A percentile compares a stretch with the other conserved stretches of the same genome.
These are phyloP conservation scores for Leptocoma aspasia DNA, from an alignment of 2,113 vertebrate species.

Conservation along the genomic window DNA sequence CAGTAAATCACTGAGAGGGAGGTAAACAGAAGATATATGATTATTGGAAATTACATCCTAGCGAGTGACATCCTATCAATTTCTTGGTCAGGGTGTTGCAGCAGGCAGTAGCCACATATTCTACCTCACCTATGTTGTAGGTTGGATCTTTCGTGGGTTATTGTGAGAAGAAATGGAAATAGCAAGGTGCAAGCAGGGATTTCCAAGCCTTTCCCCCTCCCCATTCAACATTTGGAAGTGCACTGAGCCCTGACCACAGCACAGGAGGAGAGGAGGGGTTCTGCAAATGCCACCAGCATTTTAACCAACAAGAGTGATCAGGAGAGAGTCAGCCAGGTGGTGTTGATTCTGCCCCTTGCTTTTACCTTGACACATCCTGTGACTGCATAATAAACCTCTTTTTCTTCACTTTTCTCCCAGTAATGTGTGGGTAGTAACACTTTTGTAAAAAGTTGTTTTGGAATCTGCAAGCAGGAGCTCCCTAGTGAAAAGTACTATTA, in stretches of 20 bases:
- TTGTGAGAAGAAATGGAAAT: background rate
- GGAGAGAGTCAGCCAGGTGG: background rate
- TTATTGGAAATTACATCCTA: background rate
- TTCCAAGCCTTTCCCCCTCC: background rate
- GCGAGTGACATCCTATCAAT: background rate
- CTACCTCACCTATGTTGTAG: background rate
- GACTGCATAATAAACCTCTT: background rate
- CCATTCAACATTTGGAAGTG: background rate
- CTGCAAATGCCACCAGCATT: background rate
- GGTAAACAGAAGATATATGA: background rate
- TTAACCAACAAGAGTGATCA: background rate
- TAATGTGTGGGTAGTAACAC: background rate
- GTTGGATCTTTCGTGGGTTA: background rate
- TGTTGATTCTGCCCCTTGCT: background rate
- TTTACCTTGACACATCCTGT: background rate
- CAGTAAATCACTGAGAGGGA: constrained; percentile 1
- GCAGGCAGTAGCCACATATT: background rate
- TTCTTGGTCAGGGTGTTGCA: background rate
- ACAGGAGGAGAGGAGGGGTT: background rate
- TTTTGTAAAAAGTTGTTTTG: background rate
- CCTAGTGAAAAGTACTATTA: background rate
- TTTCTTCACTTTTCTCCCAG: background rate
- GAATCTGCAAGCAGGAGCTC: background rate
- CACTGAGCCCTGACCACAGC: background rate
- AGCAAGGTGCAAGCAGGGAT: background rate